Evolutionary conservation across 2,888 invertebrate species (phyloP), one percentile per base, ranked within the genome.

Genomic region (Platerodrilus igneus): DNA sequence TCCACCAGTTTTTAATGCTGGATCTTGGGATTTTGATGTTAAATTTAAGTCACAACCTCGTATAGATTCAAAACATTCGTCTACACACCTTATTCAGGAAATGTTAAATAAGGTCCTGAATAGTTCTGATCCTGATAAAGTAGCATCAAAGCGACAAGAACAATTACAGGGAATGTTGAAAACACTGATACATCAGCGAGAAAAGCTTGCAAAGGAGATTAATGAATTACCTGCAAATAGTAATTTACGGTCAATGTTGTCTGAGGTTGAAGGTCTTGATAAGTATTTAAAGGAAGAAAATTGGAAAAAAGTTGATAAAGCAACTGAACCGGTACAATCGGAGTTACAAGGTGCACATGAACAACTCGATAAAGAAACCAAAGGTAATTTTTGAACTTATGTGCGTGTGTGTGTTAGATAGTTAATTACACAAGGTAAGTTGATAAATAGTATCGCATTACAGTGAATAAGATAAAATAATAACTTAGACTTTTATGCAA

Each of bases 151-250:
- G n/a, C n/a, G n/a, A n/a, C n/a, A n/a, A n/a, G n/a, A 55, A 1
- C 57, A 62, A 42, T 52, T 70, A 16, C 59, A 63, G 36, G 54
- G 57, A 9, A 52, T 70, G 29, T 42, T 71, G 15, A 57, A 58
- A 22, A 59, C 58, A 22, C 55, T 71, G 14, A 63, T 65, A 35
- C 37, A 53, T 10, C 68, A 70, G 47, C 65, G 66, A 36, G 58
- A 63, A 15, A 57, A 67, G 37, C 51, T 70, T 9, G 16, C 66
- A 5, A 55, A 60, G 18, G 69, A 69, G 56, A 56, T 62, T 4
- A 45, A 55, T 15, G 38, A 49, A 4, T 48, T 67, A 30, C 66
- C 64, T 0, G 50, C 53, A 40, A 56, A 55, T 22, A 60, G 62
- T 39, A 62, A 59, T 41, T 48, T 58, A 18, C 44, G 49, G 26